Evolutionary conservation across 2,113 vertebrate species (phyloP).

Genomic region (Dolichallabes microphthalmus): DNA sequence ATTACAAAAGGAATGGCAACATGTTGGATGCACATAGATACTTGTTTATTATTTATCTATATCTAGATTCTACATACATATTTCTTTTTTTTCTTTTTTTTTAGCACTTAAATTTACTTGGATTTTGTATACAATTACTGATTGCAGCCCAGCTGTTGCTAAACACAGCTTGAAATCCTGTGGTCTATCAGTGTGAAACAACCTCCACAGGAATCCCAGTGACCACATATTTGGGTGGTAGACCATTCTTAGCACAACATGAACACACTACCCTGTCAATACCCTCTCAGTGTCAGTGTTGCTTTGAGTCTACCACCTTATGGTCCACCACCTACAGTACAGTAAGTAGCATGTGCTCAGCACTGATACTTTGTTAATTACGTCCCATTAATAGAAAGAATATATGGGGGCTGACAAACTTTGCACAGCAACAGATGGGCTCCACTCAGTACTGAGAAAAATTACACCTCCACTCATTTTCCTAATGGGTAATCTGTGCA

Average conservation of each 20-base stretch:
- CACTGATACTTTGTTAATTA: not conserved
- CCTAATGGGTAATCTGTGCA: no score
- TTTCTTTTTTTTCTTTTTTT: no score
- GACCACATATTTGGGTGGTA: not conserved
- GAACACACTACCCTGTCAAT: not conserved
- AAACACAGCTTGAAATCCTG: not conserved
- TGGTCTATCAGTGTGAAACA: not conserved
- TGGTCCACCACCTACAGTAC: not conserved
- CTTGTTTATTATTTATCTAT: no score
- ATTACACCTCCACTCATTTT: not conserved
- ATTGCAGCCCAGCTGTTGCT: not conserved
- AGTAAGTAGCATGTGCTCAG: not conserved
- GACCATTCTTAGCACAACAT: no score
- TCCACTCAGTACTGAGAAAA: not conserved
- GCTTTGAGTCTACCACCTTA: not conserved
- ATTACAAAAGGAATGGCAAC: no score
- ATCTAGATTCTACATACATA: no score
- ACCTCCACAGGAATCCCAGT: not conserved
- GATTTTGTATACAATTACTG: not conserved
- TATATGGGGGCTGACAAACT: not conserved
- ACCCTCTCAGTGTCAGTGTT: not conserved
- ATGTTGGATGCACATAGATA: no score
- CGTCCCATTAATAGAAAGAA: no score
- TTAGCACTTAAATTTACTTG: not conserved
- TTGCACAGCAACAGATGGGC: no score